Base-by-base conservation (phyloP, 2,888 invertebrate genomes). In the Gastrophysa polygoni region DNA sequence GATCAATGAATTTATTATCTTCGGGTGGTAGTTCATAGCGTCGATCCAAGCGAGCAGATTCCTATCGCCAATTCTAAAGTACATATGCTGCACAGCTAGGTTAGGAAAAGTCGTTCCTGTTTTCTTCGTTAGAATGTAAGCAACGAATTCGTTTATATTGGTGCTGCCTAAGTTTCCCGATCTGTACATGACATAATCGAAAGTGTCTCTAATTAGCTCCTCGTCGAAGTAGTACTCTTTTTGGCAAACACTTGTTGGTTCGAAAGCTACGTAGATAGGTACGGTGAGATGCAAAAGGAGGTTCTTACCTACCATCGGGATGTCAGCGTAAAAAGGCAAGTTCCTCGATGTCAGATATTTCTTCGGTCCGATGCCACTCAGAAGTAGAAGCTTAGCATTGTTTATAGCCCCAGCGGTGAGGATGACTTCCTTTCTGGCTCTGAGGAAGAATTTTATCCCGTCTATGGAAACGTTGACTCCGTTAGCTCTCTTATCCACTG, bases 321-420 rank as follows among this genome's bases (percentile, higher is more conserved):
- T 14, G 59, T 73, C 58, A 1, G 66, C 50, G 1, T 74, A 52
- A 0, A 75, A 47, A 2, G 73, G 72, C 16, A 81, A 74, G 1
- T 76, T 75, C 18, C 76, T 71, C 51, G 78, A 66, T 32, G 73
- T 55, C 8, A 85, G 72, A 49, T 83, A 81, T 0, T 77, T 71
- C 8, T 69, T 73, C 1, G 83, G 83, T 1, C 85, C 85, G 5
- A 88, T 79, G 1, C 89, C 89, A 14, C 87, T 87, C 16, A 88
- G 71, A 83, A 88, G 82, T 18, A 89, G 80, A 7, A 89, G 73
- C 74, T 89, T 88, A 0, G 88, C 86, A 17, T 87, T 84, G 75
- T 89, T 89, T 68, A 90, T 85, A 2, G 88, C 83, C 1, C 89
- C 89, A 5, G 68, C 66, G n/a, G 85, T 82, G 20, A 89, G 72